phyloP scores from a whole-genome alignment of 2,888 invertebrate genomes.

The Cerastoderma edule region DNA sequence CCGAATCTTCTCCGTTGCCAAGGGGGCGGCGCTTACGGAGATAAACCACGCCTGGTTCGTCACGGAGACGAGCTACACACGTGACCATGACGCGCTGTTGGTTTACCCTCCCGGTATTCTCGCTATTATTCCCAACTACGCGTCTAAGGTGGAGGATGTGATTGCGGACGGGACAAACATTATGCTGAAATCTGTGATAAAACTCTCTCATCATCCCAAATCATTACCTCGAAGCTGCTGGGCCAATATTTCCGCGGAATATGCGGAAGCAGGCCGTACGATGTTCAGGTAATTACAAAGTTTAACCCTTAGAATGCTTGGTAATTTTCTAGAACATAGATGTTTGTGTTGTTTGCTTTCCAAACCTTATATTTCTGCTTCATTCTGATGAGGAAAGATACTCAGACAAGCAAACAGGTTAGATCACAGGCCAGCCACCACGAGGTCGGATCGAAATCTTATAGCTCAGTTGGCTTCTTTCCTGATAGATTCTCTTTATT shows the following conservation, averaged over 20 bases:
- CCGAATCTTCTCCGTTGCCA: constrained; percentile 69
- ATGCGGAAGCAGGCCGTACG: constrained; percentile 43
- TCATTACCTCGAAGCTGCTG: constrained; percentile 41
- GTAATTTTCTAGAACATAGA: too few species aligned
- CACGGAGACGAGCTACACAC: constrained; percentile 78
- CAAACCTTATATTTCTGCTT: too few species aligned
- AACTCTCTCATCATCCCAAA: constrained; percentile 37
- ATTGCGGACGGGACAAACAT: constrained; percentile 71
- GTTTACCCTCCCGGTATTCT: constrained; percentile 75
- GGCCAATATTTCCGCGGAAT: constrained; percentile 30
- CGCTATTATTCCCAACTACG: constrained; percentile 70
- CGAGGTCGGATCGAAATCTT: too few species aligned
- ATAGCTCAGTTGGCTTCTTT: too few species aligned
- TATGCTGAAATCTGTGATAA: constrained; percentile 55
- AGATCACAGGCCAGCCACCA: too few species aligned
- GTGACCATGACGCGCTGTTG: constrained; percentile 63
- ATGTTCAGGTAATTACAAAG: constrained; percentile 63
- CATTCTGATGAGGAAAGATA: too few species aligned
- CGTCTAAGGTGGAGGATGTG: constrained; percentile 68
- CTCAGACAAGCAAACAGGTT: too few species aligned
- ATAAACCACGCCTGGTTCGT: constrained; percentile 79
- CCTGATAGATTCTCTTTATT: too few species aligned
- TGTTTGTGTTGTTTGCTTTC: too few species aligned
- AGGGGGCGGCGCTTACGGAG: constrained; percentile 50
- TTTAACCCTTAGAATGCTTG: too few species aligned